A percentile compares a stretch with the other conserved stretches of the same genome.
These are phyloP conservation scores for Crotophaga sulcirostris DNA, from an alignment of 2,113 vertebrate genomes.

Conservation along the genomic window DNA sequence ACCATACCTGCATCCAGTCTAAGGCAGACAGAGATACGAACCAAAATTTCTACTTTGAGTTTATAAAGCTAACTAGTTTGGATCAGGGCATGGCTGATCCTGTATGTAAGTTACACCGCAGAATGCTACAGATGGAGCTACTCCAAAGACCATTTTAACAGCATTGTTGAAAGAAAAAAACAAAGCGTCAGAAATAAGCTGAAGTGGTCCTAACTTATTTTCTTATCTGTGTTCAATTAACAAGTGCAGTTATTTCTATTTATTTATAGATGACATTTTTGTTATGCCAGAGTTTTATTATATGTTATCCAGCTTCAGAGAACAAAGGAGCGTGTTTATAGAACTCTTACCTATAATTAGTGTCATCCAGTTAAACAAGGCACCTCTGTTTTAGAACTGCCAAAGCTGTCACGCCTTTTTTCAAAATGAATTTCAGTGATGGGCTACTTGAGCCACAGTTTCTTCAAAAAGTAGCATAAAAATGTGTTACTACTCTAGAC, in stretches of 20 bases:
- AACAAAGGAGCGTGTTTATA: constrained; percentile 70
- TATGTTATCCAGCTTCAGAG: constrained; percentile 45
- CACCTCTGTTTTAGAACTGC: constrained; percentile 69
- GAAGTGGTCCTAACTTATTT: constrained; percentile 55
- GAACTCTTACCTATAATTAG: constrained; percentile 74
- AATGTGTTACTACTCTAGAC: constrained; percentile 49
- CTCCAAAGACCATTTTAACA: neutral
- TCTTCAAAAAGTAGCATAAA: constrained; percentile 49
- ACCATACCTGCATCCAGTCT: neutral
- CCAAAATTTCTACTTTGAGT: neutral
- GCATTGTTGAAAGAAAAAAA: constrained; percentile 39
- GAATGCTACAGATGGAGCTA: neutral
- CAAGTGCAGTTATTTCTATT: constrained; percentile 61
- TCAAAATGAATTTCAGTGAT: constrained; percentile 49
- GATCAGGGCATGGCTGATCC: neutral
- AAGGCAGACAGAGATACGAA: neutral
- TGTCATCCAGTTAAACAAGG: constrained; percentile 72
- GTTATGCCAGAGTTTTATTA: constrained; percentile 30
- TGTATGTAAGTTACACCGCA: neutral
- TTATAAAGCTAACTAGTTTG: neutral
- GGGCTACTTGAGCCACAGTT: constrained; percentile 43
- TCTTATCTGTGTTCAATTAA: constrained; percentile 67
- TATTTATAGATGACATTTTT: constrained; percentile 67
- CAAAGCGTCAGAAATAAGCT: constrained; percentile 6
- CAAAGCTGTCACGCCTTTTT: constrained; percentile 63